Conservation (phyloP, 2,113 vertebrate genomes). For the Nipponia nippon region DNA sequence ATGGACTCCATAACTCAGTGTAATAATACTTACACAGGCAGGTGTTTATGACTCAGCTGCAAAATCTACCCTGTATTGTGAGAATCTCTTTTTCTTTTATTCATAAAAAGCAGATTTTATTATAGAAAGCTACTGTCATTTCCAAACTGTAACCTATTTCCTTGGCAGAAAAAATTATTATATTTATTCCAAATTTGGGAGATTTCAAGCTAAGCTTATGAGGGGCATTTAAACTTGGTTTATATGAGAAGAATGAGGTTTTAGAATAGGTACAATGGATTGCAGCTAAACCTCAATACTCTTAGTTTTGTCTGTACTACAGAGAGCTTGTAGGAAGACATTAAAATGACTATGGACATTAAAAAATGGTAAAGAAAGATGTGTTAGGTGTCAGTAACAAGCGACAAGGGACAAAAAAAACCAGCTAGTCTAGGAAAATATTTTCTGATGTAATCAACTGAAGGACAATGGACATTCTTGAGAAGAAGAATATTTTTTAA, state of each 20-base stretch:
- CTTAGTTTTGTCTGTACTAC: not conserved
- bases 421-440: not conserved
- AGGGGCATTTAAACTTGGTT: not conserved
- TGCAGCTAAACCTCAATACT: not conserved
- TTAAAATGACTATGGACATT: not conserved
- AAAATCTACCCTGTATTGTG: not conserved
- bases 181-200: not conserved
- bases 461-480: not conserved
- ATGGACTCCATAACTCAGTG: not conserved
- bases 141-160: not conserved
- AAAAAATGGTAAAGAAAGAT: not conserved
- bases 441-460: not conserved
- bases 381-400: not conserved
- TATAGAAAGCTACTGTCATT: not conserved
- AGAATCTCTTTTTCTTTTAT: not conserved
- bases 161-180: not conserved
- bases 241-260: not conserved
- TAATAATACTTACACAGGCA: not conserved
- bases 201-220: not conserved
- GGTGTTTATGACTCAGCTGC: not conserved
- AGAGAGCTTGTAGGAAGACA: not conserved
- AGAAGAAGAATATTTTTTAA: not conserved
- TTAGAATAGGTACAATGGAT: not conserved
- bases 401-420: not conserved
- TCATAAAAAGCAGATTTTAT: not conserved